Evolutionary conservation across 2,113 vertebrate species (phyloP).

Genomic region (Parus major): DNA sequence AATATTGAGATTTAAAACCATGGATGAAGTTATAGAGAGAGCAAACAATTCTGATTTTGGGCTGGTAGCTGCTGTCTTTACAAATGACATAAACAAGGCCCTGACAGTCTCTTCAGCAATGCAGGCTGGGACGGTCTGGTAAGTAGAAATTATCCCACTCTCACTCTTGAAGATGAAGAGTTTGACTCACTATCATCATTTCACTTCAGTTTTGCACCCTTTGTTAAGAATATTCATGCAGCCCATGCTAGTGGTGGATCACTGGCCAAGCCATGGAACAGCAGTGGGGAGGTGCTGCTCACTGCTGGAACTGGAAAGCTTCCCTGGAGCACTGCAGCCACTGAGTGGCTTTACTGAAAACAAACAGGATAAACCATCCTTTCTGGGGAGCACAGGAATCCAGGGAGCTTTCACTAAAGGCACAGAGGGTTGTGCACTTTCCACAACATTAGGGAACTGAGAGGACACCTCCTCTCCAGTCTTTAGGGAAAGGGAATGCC

Average conservation of each 20-base stretch:
- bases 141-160: conserved; percentile 24
- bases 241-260: not conserved
- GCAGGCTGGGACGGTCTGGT: conserved; percentile 98
- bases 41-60: conserved; percentile 96
- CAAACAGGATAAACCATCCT: not conserved
- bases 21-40: conserved; percentile 96
- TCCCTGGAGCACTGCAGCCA: not conserved
- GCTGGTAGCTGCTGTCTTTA: conserved; percentile 93
- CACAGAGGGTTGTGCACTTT: not conserved
- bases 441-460: not conserved
- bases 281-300: not conserved
- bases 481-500: not conserved
- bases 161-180: not conserved
- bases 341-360: not conserved
- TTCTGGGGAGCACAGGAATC: not conserved
- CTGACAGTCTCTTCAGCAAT: conserved; percentile 92
- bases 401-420: not conserved
- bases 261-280: not conserved
- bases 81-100: conserved; percentile 95
- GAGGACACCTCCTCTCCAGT: not conserved
- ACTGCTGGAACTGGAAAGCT: not conserved
- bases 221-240: conserved; percentile 2
- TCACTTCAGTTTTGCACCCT: not conserved
- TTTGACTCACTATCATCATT: not conserved
- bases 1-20: conserved; percentile 96